These are phyloP conservation scores for Ovis aries DNA, from an alignment of 2,113 vertebrate species.

Conservation along the genomic window ARS-UI_Ramb_v3.0 NC_056055.1:133544001-133544500, in stretches of 20 bases:
- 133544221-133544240: conserved; percentile 51
- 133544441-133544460: not conserved
- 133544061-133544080: conserved; percentile 45
- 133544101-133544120: conserved; percentile 59
- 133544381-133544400: not conserved
- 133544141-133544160: conserved; percentile 76
- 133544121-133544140: conserved; percentile 63
- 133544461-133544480: conserved; percentile 24
- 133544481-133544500: not conserved
- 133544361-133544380: conserved; percentile 39
- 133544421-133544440: not conserved
- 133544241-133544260: conserved; percentile 77
- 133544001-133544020: conserved; percentile 75
- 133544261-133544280: conserved; percentile 65
- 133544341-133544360: not conserved
- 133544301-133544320: conserved; percentile 61
- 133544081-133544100: conserved; percentile 63
- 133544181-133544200: conserved; percentile 77
- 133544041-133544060: conserved; percentile 22
- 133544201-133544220: conserved; percentile 75
- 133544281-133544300: conserved; percentile 71
- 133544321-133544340: not conserved
- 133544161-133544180: conserved; percentile 68
- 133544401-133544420: not conserved
- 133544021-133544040: conserved; percentile 70